Evolutionary conservation across 2,113 vertebrate genomes (phyloP), one percentile per base, ranked within the genome.

Genomic region (Odontesthes bonariensis): DNA sequence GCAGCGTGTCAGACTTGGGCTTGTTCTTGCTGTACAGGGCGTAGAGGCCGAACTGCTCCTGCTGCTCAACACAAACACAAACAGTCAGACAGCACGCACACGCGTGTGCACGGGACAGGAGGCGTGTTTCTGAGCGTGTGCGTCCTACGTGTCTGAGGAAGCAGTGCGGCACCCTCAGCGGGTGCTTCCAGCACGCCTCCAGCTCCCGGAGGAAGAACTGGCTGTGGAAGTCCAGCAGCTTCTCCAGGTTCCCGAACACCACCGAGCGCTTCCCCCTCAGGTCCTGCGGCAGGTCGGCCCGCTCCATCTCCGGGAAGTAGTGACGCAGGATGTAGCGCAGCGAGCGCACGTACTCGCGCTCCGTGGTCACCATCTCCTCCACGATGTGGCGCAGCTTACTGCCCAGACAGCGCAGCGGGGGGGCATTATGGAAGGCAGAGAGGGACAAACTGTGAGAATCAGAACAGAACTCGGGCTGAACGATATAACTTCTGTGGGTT

Each of bases 291-390:
- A 98, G 94, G 89, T 98, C 97, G 0, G 66, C 66, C 0, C 96
- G 96, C 75, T 99, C 97, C 95, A 98, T 95, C 94, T 99, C 97
- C 0, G 97, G 97, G 87, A 96, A 96, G 90, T 99, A 99, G 89
- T 97, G 96, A 6, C 95, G 94, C 0, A 97, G 94, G 89, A 96
- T 95, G 89, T 98, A 99, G 13, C 86, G 80, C 9, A 99, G 94
- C 0, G 98, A 97, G n/a, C 95, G 94, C 8, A 99, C 97, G 0
- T 99, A 99, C 8, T 99, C 97, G 5, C 92, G 90, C 88, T 99
- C 98, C 0, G 98, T 98, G 59, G 94, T 95, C 17, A 99, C 96
- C 98, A 99, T 97, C 92, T 99, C 98, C 0, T 96, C 96, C 19
- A 98, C 92, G 42, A 99, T 96, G 90, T 96, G 96, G 3, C 94